phyloP scores from a whole-genome alignment of 2,797 vertebrate species.

The Pangasius krempfi region DNA sequence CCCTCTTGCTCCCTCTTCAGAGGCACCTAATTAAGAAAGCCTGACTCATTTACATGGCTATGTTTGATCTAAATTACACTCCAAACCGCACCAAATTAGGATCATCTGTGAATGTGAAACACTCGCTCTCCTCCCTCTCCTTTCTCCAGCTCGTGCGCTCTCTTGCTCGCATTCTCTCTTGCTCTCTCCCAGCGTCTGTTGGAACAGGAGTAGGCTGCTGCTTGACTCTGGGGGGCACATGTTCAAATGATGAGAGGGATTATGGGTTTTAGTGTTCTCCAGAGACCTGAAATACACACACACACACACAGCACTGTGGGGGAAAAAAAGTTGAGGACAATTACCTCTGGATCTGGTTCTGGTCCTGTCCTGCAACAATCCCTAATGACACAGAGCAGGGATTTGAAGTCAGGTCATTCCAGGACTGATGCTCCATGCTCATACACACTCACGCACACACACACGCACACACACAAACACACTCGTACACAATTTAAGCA shows the following conservation, averaged over 20 bases:
- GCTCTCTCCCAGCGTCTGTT: conserved; percentile 61
- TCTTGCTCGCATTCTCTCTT: conserved; percentile 4
- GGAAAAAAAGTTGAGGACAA: conserved; percentile 79
- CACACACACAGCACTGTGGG: conserved; percentile 67
- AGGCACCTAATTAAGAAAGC: conserved; percentile 98
- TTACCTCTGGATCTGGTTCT: conserved; percentile 83
- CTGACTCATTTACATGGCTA: conserved; percentile 99
- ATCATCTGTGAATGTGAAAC: conserved; percentile 98
- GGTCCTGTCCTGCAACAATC: conserved; percentile 45
- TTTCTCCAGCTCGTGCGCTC: conserved; percentile 21
- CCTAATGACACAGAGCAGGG: conserved; percentile 43
- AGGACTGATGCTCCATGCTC: conserved; percentile 13
- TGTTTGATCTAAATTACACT: conserved; percentile 99
- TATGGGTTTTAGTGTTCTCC: conserved; percentile 87
- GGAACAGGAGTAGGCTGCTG: conserved; percentile 71
- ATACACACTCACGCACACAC: background rate
- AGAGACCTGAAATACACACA: conserved; percentile 75
- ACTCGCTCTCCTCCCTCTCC: conserved; percentile 52
- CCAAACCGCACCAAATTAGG: conserved; percentile 99
- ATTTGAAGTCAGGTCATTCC: conserved; percentile 36
- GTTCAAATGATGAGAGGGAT: conserved; percentile 94
- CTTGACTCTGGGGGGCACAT: conserved; percentile 92
- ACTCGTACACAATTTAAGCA: background rate
- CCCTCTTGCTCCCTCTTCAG: conserved; percentile 71
- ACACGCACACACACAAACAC: background rate